Evolutionary conservation across 2,113 vertebrate species (phyloP).

Genomic region (Sinocyclocheilus grahami): DNA sequence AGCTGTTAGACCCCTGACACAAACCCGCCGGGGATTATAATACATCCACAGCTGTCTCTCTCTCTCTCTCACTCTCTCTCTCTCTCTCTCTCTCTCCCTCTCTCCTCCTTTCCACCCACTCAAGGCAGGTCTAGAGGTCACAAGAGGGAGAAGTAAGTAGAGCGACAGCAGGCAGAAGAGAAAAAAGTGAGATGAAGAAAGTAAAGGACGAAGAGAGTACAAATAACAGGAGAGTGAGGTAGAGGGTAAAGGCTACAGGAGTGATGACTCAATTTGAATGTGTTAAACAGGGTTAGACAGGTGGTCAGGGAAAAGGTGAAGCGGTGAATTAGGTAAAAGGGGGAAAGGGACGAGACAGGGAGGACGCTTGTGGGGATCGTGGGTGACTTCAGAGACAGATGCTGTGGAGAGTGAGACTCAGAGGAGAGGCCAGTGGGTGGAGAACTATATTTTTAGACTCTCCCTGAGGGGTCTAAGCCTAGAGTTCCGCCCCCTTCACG

Average conservation of each 20-base stretch:
- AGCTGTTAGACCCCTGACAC: conserved; percentile 46
- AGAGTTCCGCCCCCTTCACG: conserved; percentile 35
- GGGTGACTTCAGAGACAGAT: conserved; percentile 42
- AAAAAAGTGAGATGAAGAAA: conserved; percentile 20
- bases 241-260: conserved; percentile 7
- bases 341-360: not conserved
- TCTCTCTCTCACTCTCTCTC: conserved; percentile 24
- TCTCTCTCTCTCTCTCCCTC: conserved; percentile 8
- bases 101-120: conserved; percentile 37
- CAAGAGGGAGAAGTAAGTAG: conserved; percentile 17
- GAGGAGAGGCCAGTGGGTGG: conserved; percentile 32
- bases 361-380: not conserved
- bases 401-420: conserved; percentile 44
- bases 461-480: conserved; percentile 55
- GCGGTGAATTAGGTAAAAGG: not conserved
- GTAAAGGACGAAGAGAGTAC: conserved; percentile 32
- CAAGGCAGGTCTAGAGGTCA: conserved; percentile 52
- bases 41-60: conserved; percentile 42
- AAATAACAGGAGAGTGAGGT: conserved; percentile 27
- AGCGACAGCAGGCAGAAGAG: conserved; percentile 36
- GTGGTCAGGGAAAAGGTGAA: not conserved
- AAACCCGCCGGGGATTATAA: conserved; percentile 40
- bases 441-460: conserved; percentile 58
- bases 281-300: conserved; percentile 44
- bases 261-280: conserved; percentile 40